These are phyloP conservation scores for Istiophorus platypterus DNA, from an alignment of 2,113 vertebrate genomes.

Conservation along the genomic window DNA sequence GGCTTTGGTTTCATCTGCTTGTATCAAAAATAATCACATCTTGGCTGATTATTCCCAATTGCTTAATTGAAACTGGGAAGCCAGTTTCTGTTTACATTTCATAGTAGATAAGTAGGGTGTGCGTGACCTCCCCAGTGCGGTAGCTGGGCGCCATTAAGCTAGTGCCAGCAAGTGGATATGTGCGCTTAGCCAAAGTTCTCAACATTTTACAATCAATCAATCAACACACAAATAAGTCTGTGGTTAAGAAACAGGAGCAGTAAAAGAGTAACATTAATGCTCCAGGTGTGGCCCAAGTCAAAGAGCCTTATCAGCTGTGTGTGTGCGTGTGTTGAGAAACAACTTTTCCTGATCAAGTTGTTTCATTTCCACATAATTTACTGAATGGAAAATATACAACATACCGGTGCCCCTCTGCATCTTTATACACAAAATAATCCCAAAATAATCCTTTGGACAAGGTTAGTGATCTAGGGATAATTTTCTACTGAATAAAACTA, in stretches of 20 bases:
- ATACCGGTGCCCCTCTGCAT: not conserved
- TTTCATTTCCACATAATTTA: constrained; percentile 9
- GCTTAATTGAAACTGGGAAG: constrained; percentile 17
- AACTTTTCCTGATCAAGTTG: constrained; percentile 6
- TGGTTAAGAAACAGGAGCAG: not conserved
- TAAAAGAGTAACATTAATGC: not conserved
- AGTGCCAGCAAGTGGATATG: not conserved
- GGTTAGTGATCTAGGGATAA: not conserved
- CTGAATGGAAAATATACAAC: constrained; percentile 16
- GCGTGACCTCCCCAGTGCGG: not conserved
- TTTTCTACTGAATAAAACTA: not conserved
- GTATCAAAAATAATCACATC: constrained; percentile 21
- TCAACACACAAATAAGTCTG: not conserved
- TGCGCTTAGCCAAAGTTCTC: not conserved
- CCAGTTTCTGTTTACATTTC: not conserved
- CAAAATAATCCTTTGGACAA: not conserved
- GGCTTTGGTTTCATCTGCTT: not conserved
- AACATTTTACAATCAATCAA: not conserved
- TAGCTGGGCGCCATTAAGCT: not conserved
- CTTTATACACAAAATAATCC: not conserved
- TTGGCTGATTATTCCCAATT: not conserved
- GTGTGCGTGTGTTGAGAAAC: constrained; percentile 1
- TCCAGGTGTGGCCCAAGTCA: not conserved
- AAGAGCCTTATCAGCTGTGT: constrained; percentile 12
- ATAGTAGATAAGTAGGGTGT: constrained; percentile 17